A percentile compares a stretch with the other conserved stretches of the same genome.
Conservation (phyloP, 2,113 vertebrate species). For the Hippocampus comes region DNA sequence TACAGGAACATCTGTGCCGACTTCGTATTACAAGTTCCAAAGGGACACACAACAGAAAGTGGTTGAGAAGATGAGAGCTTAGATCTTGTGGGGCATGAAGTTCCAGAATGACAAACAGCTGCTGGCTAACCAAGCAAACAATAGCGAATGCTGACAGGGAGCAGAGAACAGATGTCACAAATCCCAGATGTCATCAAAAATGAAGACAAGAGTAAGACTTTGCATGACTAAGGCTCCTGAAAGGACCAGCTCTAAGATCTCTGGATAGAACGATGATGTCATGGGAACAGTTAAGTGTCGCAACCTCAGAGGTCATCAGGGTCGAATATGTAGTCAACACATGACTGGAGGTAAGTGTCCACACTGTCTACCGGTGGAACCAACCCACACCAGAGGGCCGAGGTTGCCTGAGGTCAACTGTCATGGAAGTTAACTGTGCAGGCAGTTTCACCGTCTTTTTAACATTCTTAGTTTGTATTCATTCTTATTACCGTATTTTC, state of each 20-base stretch:
- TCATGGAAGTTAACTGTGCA: too few relatives aligned
- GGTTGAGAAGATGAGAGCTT: background rate
- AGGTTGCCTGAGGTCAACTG: too few relatives aligned
- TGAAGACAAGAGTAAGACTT: background rate
- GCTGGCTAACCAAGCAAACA: background rate
- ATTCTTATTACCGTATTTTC: too few relatives aligned
- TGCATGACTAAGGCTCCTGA: background rate
- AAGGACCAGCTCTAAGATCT: background rate
- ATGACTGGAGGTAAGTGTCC: too few relatives aligned
- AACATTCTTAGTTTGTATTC: too few relatives aligned
- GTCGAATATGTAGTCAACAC: too few relatives aligned
- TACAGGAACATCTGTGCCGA: background rate
- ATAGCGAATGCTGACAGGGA: background rate
- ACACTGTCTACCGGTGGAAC: too few relatives aligned
- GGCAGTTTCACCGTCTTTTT: too few relatives aligned
- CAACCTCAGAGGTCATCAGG: background rate
- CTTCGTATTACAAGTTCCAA: background rate
- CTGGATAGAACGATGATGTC: background rate
- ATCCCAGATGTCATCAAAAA: conserved; percentile 1
- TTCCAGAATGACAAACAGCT: conserved; percentile 10
- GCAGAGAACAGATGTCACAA: background rate
- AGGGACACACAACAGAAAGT: background rate
- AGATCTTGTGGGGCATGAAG: background rate
- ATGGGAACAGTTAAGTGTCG: background rate
- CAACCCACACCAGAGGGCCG: too few relatives aligned